Evolutionary conservation across 2,888 invertebrate species (phyloP).

Genomic region (Volucella zonaria): DNA sequence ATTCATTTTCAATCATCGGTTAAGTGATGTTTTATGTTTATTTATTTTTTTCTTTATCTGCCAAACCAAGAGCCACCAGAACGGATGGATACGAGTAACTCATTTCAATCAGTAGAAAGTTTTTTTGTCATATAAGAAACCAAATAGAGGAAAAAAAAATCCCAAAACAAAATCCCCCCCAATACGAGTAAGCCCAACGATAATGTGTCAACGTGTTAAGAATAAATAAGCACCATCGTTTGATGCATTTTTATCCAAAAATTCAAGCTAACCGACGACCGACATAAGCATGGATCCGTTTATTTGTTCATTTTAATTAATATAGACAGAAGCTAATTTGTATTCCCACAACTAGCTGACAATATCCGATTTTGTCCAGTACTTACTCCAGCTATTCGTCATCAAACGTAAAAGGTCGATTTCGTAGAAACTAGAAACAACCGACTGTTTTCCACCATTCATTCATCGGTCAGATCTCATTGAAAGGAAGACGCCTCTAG

Average conservation of each 20-base stretch:
- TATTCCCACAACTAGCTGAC: conserved; percentile 3
- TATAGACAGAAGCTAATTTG: background rate
- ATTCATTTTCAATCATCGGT: no score
- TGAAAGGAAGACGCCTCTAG: no score
- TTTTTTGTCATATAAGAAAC: background rate
- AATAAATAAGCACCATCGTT: background rate
- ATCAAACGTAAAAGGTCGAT: background rate
- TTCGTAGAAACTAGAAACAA: no score
- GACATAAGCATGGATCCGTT: background rate
- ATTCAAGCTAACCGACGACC: background rate
- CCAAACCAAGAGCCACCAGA: no score
- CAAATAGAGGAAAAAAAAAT: background rate
- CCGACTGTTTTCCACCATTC: no score
- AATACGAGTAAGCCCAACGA: background rate
- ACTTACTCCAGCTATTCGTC: conserved; percentile 3
- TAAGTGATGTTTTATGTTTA: no score
- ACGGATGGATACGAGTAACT: no score
- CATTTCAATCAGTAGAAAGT: background rate
- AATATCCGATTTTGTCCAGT: conserved; percentile 8
- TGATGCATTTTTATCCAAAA: conserved; percentile 3
- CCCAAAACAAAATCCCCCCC: conserved; percentile 1
- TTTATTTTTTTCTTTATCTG: no score
- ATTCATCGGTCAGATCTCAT: no score
- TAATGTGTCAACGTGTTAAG: background rate
- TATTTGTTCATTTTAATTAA: background rate